Base-by-base conservation (phyloP, 2,888 invertebrate genomes). In the Emmelina monodactyla region DNA sequence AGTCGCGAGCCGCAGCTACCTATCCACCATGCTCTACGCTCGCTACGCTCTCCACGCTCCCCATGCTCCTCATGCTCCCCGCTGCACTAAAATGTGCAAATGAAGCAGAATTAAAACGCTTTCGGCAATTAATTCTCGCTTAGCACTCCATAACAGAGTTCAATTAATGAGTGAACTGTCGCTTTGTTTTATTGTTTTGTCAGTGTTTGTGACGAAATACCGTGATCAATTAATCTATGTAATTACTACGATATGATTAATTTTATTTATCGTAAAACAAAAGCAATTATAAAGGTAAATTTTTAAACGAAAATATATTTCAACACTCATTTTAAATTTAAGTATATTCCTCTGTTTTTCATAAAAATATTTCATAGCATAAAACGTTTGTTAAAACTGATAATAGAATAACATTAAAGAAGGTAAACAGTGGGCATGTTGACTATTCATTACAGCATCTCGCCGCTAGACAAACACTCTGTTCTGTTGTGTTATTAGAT, bases 361-460 rank as follows among this genome's bases (percentile, higher is more conserved):
- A 19, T 9, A 19, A 19, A 19, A 6, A 5, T 6, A 19, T 19
- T 6, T 6, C 19, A 19, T 6, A 6, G 9, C 9, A 5, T 5
- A 25, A 25, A 3, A 25, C 11, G 3, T 25, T 25, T 25, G 11
- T 25, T 10, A 11, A 4, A 25, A 25, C n/a, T 7, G 3, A 25
- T n/a, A n/a, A 25, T 25, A 25, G n/a, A 19, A 25, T 25, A 25
- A n/a, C 25, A n/a, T 9, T 25, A 25, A 10, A 9, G 11, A n/a
- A 9, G 9, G 25, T 3, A 10, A 25, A 10, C 9, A 9, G 11
- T n/a, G 6, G 19, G 19, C 52, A 46, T 76, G 73, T 78, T 76
- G 64, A 67, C 72, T 72, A 75, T 76, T 73, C 69, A 75, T 75
- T 71, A 75, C 58, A 66, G 62, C 69, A 67, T 65, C 64, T 65